phyloP scores from a whole-genome alignment of 1,140 invertebrate genomes.

The Lysiphlebus fabarum region DNA sequence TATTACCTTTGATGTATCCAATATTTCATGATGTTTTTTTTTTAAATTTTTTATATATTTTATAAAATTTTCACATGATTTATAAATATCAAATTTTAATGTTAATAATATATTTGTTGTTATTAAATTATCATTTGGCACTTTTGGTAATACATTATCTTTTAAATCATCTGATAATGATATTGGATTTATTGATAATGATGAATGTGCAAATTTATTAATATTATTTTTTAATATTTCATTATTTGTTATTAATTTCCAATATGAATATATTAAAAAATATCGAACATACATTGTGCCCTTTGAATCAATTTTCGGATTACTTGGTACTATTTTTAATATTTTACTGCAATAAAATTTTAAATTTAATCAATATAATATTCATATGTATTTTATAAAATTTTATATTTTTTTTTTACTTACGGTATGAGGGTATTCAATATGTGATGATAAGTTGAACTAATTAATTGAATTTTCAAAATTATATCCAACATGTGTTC shows the following conservation, averaged over 20 bases:
- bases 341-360: constrained; percentile 41
- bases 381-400: neutral
- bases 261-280: constrained; percentile 46
- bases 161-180: constrained; percentile 33
- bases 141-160: constrained; percentile 43
- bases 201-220: constrained; percentile 35
- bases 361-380: constrained; percentile 15
- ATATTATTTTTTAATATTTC: constrained; percentile 40
- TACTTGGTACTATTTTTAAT: constrained; percentile 37
- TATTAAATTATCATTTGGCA: constrained; percentile 41
- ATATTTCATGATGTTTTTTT: neutral
- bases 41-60: constrained; percentile 35
- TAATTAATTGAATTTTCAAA: constrained; percentile 47
- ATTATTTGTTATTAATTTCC: constrained; percentile 46
- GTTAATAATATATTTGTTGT: constrained; percentile 41
- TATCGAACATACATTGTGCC: constrained; percentile 47
- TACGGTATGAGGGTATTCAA: constrained; percentile 49
- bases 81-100: constrained; percentile 45
- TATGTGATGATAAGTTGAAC: constrained; percentile 41
- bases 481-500: constrained; percentile 48
- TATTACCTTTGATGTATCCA: constrained; percentile 15
- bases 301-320: constrained; percentile 32
- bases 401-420: constrained; percentile 30
- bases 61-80: constrained; percentile 44
- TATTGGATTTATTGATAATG: constrained; percentile 36